A percentile compares a stretch with the other conserved stretches of the same genome.
phyloP scores from a whole-genome alignment of 1,140 invertebrate species.

The Drosophila tsacasi region DNA sequence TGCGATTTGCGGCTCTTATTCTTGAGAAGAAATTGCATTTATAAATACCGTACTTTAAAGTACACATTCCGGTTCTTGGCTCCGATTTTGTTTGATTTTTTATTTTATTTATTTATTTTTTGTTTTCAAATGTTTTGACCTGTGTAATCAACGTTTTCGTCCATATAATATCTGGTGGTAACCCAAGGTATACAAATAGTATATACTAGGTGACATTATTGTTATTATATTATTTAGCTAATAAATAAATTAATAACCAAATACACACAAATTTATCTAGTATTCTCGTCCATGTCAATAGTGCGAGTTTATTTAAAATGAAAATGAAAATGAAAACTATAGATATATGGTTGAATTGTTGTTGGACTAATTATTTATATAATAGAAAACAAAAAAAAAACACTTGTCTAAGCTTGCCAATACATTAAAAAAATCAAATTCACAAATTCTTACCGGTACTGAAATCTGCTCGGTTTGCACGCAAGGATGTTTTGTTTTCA shows the following conservation, averaged over 20 bases:
- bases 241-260: not conserved
- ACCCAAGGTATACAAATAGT: not conserved
- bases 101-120: too few relatives aligned
- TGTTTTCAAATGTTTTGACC: not conserved
- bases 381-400: slow-evolving; percentile 57
- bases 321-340: not conserved
- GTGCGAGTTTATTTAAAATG: slow-evolving; percentile 7
- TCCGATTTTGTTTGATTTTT: too few relatives aligned
- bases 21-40: too few relatives aligned
- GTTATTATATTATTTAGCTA: not conserved
- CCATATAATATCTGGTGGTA: not conserved
- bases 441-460: slow-evolving; percentile 80
- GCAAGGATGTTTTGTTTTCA: slow-evolving; percentile 28
- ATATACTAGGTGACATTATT: not conserved
- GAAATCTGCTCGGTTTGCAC: slow-evolving; percentile 75
- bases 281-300: slow-evolving; percentile 1
- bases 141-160: not conserved
- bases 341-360: not conserved
- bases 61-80: too few relatives aligned
- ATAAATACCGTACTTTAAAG: too few relatives aligned
- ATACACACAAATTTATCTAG: slow-evolving; percentile 2
- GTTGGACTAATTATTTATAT: slow-evolving; percentile 29
- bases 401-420: slow-evolving; percentile 63
- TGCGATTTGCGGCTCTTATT: too few relatives aligned
- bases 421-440: slow-evolving; percentile 67